Evolutionary conservation across 1,140 invertebrate species (phyloP).

Genomic region (Apis cerana): DNA sequence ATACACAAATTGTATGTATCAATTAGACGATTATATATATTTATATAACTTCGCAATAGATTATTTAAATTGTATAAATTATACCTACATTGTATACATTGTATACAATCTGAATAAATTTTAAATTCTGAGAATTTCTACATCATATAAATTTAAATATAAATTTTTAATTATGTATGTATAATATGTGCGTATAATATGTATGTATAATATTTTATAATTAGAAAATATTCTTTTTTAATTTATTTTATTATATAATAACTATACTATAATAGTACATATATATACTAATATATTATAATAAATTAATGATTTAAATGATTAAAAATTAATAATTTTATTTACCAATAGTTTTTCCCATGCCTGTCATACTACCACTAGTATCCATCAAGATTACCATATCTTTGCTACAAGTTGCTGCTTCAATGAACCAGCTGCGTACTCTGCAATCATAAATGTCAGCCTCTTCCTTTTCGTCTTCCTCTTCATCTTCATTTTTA

Average conservation of each 20-base stretch:
- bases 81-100: no score
- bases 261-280: no score
- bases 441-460: slow-evolving; percentile 93
- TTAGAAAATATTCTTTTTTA: neutral
- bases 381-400: slow-evolving; percentile 97
- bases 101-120: no score
- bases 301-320: neutral
- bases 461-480: slow-evolving; percentile 45
- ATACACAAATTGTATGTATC: slow-evolving; percentile 11
- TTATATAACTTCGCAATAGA: no score
- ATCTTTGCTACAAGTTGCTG: slow-evolving; percentile 98
- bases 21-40: no score
- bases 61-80: no score
- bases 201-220: no score
- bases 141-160: no score
- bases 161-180: no score
- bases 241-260: neutral
- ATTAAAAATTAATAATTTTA: neutral
- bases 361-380: slow-evolving; percentile 98
- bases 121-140: neutral
- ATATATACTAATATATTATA: no score
- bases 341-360: slow-evolving; percentile 87
- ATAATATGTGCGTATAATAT: no score
- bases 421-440: slow-evolving; percentile 97
- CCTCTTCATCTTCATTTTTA: slow-evolving; percentile 55